Conservation (phyloP, 2,888 invertebrate species). For the Syrista parreyssii region DNA sequence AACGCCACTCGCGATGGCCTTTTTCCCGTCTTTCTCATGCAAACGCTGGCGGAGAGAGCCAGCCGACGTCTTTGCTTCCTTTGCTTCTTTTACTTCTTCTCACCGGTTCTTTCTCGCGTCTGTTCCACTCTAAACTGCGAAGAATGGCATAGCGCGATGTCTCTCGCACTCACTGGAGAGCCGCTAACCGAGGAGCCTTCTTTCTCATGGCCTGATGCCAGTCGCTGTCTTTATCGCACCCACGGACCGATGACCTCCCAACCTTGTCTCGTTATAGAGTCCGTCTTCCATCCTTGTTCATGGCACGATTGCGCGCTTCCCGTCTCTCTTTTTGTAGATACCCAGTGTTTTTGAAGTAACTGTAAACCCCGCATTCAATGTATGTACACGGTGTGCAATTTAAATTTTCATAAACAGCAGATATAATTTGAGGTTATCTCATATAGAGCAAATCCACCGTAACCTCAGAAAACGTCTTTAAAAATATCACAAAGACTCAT, state of each 20-base stretch:
- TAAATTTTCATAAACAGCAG: not conserved
- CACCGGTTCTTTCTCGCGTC: slow-evolving; percentile 33
- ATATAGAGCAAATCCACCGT: not conserved
- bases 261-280: slow-evolving; percentile 50
- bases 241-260: slow-evolving; percentile 47
- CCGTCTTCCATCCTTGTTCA: slow-evolving; percentile 23
- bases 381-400: not conserved
- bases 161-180: slow-evolving; percentile 18
- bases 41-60: slow-evolving; percentile 22
- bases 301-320: slow-evolving; percentile 8
- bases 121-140: not conserved
- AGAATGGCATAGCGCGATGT: slow-evolving; percentile 10
- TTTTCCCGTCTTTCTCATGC: slow-evolving; percentile 45
- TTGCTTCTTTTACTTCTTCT: slow-evolving; percentile 39
- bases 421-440: not conserved
- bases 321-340: slow-evolving; percentile 23
- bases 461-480: not conserved
- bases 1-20: slow-evolving; percentile 35
- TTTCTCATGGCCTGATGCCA: slow-evolving; percentile 50
- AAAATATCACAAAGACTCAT: not conserved
- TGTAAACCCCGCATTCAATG: slow-evolving; percentile 35
- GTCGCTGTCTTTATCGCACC: slow-evolving; percentile 34
- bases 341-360: slow-evolving; percentile 45
- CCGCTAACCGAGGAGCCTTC: slow-evolving; percentile 32
- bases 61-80: slow-evolving; percentile 24